Percentiles rank a stretch among this genome's conserved stretches.
Conservation (phyloP, 1,140 invertebrate species). For the Drosophila guanche region DNA sequence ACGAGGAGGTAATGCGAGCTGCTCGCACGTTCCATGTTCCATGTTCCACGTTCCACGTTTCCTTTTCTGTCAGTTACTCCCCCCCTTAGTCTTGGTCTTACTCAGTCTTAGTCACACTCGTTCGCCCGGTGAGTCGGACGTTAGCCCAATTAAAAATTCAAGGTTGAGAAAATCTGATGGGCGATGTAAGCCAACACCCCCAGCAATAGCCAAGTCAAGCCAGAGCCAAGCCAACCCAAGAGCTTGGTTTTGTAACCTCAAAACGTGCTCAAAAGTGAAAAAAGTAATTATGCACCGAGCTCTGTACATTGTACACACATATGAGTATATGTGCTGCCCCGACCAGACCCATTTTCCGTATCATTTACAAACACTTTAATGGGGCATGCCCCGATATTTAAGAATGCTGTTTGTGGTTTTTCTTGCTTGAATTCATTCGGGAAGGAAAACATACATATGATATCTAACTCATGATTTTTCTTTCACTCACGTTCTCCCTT, state of each 20-base stretch:
- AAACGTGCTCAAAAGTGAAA: slow-evolving; percentile 72
- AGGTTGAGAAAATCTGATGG: slow-evolving; percentile 73
- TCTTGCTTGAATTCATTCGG: slow-evolving; percentile 23
- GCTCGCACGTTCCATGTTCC: slow-evolving; percentile 58
- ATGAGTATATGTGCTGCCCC: not conserved
- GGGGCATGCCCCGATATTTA: slow-evolving; percentile 50
- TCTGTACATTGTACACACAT: too few relatives aligned
- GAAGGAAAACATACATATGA: slow-evolving; percentile 13
- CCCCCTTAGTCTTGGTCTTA: not conserved
- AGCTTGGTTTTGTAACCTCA: slow-evolving; percentile 61
- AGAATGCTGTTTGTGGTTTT: slow-evolving; percentile 42
- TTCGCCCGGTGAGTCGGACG: slow-evolving; percentile 35
- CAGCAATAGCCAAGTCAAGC: not conserved
- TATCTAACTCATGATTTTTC: slow-evolving; percentile 22
- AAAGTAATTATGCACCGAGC: slow-evolving; percentile 59
- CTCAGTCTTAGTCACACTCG: slow-evolving; percentile 13
- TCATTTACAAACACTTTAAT: slow-evolving; percentile 60
- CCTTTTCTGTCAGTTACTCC: slow-evolving; percentile 24
- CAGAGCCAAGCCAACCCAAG: not conserved
- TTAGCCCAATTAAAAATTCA: slow-evolving; percentile 76
- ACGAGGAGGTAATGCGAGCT: slow-evolving; percentile 57
- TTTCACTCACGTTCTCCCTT: slow-evolving; percentile 54
- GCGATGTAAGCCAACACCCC: slow-evolving; percentile 47
- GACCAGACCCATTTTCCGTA: slow-evolving; percentile 45
- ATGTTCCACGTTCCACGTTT: slow-evolving; percentile 28